phyloP scores from a whole-genome alignment of 1,140 invertebrate genomes.

The Colletes gigas region DNA sequence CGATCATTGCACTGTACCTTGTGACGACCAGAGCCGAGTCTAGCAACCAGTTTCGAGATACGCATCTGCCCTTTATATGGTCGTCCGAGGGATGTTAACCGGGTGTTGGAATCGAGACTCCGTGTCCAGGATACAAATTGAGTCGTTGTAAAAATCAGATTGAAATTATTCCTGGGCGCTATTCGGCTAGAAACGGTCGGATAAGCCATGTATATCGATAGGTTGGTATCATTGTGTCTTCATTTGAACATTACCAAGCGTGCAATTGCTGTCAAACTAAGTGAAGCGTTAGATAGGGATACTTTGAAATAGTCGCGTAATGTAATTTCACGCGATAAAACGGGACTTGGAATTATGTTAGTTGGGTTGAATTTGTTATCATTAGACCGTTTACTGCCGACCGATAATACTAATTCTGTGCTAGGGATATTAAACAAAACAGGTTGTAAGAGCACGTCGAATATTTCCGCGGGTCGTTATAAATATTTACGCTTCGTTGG shows the following conservation, averaged over 20 bases:
- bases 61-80: conserved; percentile 24
- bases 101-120: conserved; percentile 5
- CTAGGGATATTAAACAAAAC: neutral
- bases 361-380: neutral
- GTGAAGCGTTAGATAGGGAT: neutral
- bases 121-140: conserved; percentile 31
- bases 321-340: conserved; percentile 17
- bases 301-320: neutral
- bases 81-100: conserved; percentile 36
- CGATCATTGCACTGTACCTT: conserved; percentile 30
- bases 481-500: neutral
- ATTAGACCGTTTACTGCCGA: neutral
- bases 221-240: neutral
- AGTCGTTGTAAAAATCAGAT: conserved; percentile 27
- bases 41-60: conserved; percentile 39
- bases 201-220: conserved; percentile 4
- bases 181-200: neutral
- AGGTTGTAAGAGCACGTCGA: neutral
- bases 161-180: conserved; percentile 20
- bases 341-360: neutral
- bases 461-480: too few relatives aligned
- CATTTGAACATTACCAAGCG: neutral
- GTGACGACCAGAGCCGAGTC: conserved; percentile 28
- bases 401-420: neutral
- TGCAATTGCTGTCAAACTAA: neutral